phyloP scores from a whole-genome alignment of 2,113 vertebrate species.

The Felis catus region F.catus_Fca126_mat1.0 CM031412.1:193798501-193799000 shows the following conservation, averaged over 20 bases:
- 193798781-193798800: conserved; percentile 65
- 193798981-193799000: conserved; percentile 2
- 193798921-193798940: background rate
- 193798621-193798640: background rate
- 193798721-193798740: conserved; percentile 68
- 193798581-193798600: background rate
- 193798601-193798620: background rate
- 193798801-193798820: conserved; percentile 47
- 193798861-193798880: background rate
- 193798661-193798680: conserved; percentile 30
- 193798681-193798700: conserved; percentile 32
- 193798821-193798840: conserved; percentile 61
- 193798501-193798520: background rate
- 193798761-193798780: conserved; percentile 67
- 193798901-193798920: conserved; percentile 41
- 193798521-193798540: background rate
- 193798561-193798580: background rate
- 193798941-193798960: background rate
- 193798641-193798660: background rate
- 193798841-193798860: conserved; percentile 45
- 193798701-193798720: conserved; percentile 59
- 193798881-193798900: background rate
- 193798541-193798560: background rate
- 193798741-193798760: conserved; percentile 42
- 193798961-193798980: conserved; percentile 29